Evolutionary conservation across 2,797 vertebrate species (phyloP), one percentile per base, ranked within the genome.

Genomic region (Darevskia mixta): DNA sequence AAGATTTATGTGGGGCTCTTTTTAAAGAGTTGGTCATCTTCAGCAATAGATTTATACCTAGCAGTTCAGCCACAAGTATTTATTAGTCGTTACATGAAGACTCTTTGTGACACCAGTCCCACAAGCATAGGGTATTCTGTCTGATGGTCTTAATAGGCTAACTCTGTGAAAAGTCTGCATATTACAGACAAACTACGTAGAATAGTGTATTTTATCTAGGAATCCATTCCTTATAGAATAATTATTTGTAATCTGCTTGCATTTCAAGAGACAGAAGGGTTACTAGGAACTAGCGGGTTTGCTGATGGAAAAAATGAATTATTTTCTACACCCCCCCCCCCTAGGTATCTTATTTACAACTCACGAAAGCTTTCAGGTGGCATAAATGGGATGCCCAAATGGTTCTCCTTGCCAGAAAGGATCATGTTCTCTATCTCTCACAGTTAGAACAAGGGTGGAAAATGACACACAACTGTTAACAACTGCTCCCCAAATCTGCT

Each of bases 181-280:
- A 98, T 97, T 97, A 96, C 95, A 94, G 95, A 95, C 93, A 18
- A 38, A 17, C 20, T 93, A 93, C 94, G 91, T 93, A 90, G 86
- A 87, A n/a, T 93, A 89, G 91, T 88, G 95, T 90, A 90, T 93
- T 95, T 94, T 95, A 95, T 93, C 90, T 93, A 95, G 96, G 96
- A 97, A 95, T 92, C 87, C 41, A 85, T 83, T 96, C 94, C 92
- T 93, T 71, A 83, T 84, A 95, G 94, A 97, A 96, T 35, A 94
- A 95, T 95, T 95, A 97, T 95, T 97, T 96, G 95, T 94, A 92
- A 96, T 88, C 96, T 96, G 95, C 94, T 94, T 96, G 93, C 92
- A 94, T 94, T 95, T 85, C 92, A 90, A 94, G 88, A 20, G 93
- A 96, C 94, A 96, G 95, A 95, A 88, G 94, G 94, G 92, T 95